Conservation (phyloP, 2,113 vertebrate species). For the Limnothrissa miodon region DNA sequence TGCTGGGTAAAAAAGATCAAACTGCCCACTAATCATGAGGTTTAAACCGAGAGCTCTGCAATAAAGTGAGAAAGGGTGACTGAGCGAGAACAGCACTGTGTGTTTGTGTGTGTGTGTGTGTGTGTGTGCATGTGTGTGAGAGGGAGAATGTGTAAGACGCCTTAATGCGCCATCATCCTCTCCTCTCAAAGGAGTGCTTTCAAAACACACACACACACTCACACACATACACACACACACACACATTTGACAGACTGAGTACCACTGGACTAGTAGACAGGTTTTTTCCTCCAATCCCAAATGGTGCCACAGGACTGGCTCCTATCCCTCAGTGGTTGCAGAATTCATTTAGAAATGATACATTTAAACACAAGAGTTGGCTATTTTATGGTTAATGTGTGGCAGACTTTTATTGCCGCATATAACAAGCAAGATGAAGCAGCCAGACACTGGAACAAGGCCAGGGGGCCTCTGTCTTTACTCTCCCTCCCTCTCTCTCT, state of each 20-base stretch:
- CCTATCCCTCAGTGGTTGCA: not conserved
- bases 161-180: slow-evolving; percentile 46
- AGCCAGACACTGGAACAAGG: not conserved
- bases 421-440: slow-evolving; percentile 8
- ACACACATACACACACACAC: not conserved
- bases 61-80: slow-evolving; percentile 19
- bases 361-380: not conserved
- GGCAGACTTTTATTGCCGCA: not conserved
- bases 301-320: slow-evolving; percentile 8
- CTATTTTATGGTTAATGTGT: slow-evolving; percentile 11
- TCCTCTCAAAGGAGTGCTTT: slow-evolving; percentile 36
- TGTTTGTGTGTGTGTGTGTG: not conserved
- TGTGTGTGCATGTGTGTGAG: not conserved
- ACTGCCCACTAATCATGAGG: slow-evolving; percentile 51
- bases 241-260: not conserved
- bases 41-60: slow-evolving; percentile 34
- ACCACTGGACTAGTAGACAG: not conserved
- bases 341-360: slow-evolving; percentile 12
- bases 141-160: not conserved
- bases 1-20: slow-evolving; percentile 49
- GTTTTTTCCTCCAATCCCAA: not conserved
- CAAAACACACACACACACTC: not conserved
- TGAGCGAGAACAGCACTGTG: not conserved
- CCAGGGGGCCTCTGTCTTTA: not conserved
- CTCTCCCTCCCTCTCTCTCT: not conserved